Evolutionary conservation across 2,888 invertebrate species (phyloP), one percentile per base, ranked within the genome.

Genomic region (Caradrina kadenii): DNA sequence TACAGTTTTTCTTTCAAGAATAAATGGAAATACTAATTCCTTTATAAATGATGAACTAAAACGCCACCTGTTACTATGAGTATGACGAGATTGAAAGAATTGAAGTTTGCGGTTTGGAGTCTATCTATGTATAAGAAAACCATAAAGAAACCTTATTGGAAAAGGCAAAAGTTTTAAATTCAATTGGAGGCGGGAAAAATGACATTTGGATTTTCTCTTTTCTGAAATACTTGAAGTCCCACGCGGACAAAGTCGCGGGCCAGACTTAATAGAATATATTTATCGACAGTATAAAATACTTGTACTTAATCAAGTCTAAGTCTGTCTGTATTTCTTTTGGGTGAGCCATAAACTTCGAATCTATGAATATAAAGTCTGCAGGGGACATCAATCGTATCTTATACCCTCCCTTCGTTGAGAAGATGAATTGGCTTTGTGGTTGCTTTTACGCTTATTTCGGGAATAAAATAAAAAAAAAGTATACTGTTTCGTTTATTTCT

Each of bases 311-410:
- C 19, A 60, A 66, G 45, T 66, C 31, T 22, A 52, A 22, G 58
- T 19, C 50, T 71, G 8, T n/a, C 26, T 26, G n/a, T 76, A 61
- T 72, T 59, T 76, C 58, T 78, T 73, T 61, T 69, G 54, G 48
- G 72, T 15, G 53, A 66, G 63, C 68, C 22, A 78, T 76, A 73
- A 76, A 78, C 79, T 54, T 58, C 35, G 76, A 78, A 76, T 76
- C 53, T 68, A 73, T 76, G 79, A 76, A 76, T 76, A 73, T 31
- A 61, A 78, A 78, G 49, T 45, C 56, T 22, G 31, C 49, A 6
- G 17, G 68, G 53, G 78, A 68, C 79, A 76, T 76, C 68, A 78
- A 76, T 78, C 63, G 63, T 59, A 45, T 49, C 66, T 72, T 63
- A 67, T 63, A 60, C 68, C 68, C 77, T 64, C 71, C 74, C 52